These are phyloP conservation scores for Synchiropus splendidus DNA, from an alignment of 2,113 vertebrate species.

Conservation along the genomic window DNA sequence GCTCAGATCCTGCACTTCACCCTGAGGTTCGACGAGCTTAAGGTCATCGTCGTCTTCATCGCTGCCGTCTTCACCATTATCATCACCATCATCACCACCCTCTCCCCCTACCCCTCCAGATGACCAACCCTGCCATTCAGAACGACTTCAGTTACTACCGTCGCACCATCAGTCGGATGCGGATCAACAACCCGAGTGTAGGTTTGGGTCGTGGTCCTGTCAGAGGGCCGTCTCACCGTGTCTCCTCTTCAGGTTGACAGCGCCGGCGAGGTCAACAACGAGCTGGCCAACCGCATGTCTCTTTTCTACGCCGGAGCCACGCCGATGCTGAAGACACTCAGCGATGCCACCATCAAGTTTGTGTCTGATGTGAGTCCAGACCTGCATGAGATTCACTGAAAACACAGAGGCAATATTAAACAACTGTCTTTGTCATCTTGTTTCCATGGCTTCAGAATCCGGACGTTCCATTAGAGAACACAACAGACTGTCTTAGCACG, in stretches of 20 bases:
- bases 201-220: background rate
- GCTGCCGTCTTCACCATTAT: no score
- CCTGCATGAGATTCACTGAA: no score
- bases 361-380: constrained; percentile 42
- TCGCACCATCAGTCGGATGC: constrained; percentile 71
- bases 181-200: constrained; percentile 51
- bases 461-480: constrained; percentile 43
- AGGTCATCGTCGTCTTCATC: constrained; percentile 62
- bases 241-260: constrained; percentile 17
- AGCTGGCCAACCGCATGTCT: constrained; percentile 59
- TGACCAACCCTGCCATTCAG: constrained; percentile 98
- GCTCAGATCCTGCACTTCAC: constrained; percentile 97
- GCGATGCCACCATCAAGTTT: constrained; percentile 50
- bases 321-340: constrained; percentile 54
- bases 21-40: constrained; percentile 92
- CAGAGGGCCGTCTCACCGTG: background rate
- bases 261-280: constrained; percentile 44
- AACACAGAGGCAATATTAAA: background rate
- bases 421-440: background rate
- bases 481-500: constrained; percentile 49
- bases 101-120: constrained; percentile 54
- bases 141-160: constrained; percentile 99
- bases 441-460: constrained; percentile 38
- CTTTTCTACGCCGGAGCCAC: constrained; percentile 52
- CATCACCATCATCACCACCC: background rate